These are phyloP conservation scores for Rhinogobio ventralis DNA, from an alignment of 2,797 vertebrate genomes.

Conservation along the genomic window DNA sequence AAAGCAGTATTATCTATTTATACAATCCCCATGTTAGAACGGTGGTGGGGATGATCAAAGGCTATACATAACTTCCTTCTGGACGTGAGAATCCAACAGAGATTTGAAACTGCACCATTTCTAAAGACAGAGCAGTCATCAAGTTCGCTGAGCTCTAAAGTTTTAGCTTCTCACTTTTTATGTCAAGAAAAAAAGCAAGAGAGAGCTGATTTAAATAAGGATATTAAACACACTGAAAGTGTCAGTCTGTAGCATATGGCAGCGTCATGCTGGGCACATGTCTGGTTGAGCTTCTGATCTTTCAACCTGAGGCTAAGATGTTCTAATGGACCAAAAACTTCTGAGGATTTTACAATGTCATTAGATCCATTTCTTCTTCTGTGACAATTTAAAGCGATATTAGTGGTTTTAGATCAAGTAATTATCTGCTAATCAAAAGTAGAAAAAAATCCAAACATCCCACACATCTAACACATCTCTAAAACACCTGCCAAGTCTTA, in stretches of 20 bases:
- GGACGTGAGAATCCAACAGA: conserved; percentile 41
- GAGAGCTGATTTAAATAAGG: conserved; percentile 26
- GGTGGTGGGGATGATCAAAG: conserved; percentile 39
- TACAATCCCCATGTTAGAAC: conserved; percentile 37
- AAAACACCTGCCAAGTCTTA: background rate
- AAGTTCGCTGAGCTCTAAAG: conserved; percentile 4
- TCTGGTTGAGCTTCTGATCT: conserved; percentile 29
- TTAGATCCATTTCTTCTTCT: background rate
- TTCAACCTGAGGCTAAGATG: conserved; percentile 23
- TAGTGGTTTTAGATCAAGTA: conserved; percentile 31
- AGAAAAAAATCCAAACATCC: conserved; percentile 13
- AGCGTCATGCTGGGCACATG: conserved; percentile 6
- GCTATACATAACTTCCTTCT: conserved; percentile 41
- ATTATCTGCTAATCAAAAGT: conserved; percentile 44
- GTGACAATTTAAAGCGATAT: conserved; percentile 5
- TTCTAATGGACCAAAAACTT: conserved; percentile 23
- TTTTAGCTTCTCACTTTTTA: conserved; percentile 28
- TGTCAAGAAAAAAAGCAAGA: conserved; percentile 32
- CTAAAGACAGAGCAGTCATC: conserved; percentile 31
- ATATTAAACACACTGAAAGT: conserved; percentile 20
- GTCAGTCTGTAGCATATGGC: conserved; percentile 19
- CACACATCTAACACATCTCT: background rate
- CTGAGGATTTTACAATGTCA: conserved; percentile 1
- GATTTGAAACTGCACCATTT: conserved; percentile 27
- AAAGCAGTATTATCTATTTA: conserved; percentile 28